Evolutionary conservation across 2,888 invertebrate genomes (phyloP).

Genomic region (Drosophila suboccidentalis): DNA sequence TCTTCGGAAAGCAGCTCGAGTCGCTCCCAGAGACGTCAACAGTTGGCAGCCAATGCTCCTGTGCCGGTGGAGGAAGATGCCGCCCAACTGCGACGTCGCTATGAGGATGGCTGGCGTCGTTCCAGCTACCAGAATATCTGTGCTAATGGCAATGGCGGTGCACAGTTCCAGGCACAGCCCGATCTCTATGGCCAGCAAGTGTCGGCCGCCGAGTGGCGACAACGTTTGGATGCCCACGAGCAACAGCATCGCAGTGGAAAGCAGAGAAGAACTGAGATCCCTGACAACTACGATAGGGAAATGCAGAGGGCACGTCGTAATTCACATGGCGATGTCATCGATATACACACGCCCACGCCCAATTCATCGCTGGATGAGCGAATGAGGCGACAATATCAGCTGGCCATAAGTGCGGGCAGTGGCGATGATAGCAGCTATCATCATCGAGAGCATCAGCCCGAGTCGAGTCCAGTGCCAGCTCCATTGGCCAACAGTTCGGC

Average conservation of each 20-base stretch:
- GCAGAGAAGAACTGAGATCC: slow-evolving; percentile 35
- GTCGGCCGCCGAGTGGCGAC: slow-evolving; percentile 81
- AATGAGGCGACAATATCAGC: slow-evolving; percentile 69
- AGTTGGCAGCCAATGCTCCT: slow-evolving; percentile 50
- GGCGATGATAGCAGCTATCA: slow-evolving; percentile 76
- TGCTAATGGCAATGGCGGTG: slow-evolving; percentile 84
- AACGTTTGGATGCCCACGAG: slow-evolving; percentile 78
- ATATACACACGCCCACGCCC: slow-evolving; percentile 68
- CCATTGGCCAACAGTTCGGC: slow-evolving; percentile 47
- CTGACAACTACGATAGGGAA: slow-evolving; percentile 72
- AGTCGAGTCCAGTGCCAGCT: slow-evolving; percentile 20
- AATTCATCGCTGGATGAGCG: slow-evolving; percentile 81
- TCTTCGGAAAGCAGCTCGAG: slow-evolving; percentile 93
- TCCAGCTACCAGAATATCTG: slow-evolving; percentile 87
- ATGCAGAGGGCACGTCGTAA: slow-evolving; percentile 72
- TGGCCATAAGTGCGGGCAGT: slow-evolving; percentile 52
- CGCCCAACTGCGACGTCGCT: slow-evolving; percentile 86
- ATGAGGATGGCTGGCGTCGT: slow-evolving; percentile 90
- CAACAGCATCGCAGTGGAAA: slow-evolving; percentile 64
- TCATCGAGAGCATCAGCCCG: slow-evolving; percentile 50
- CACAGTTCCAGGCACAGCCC: slow-evolving; percentile 88
- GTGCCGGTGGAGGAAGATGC: slow-evolving; percentile 87
- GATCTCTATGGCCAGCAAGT: slow-evolving; percentile 89
- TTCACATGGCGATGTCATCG: slow-evolving; percentile 68
- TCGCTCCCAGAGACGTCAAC: slow-evolving; percentile 89